Conservation (phyloP, 2,888 invertebrate genomes). For the Gari tellinella region DNA sequence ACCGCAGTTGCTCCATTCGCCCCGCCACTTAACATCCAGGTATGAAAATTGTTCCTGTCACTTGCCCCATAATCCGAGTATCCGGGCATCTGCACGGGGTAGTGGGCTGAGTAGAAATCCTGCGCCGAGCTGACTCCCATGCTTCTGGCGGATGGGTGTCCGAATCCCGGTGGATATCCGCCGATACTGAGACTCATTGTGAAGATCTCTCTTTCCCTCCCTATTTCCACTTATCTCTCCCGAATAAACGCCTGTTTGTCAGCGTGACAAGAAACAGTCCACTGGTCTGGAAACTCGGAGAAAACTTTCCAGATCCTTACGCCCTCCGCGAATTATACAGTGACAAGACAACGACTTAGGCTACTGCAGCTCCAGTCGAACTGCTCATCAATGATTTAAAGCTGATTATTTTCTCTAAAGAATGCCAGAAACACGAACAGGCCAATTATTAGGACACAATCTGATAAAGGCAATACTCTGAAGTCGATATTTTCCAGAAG, state of each 20-base stretch:
- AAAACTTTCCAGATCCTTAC: constrained; percentile 25
- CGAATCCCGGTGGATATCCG: constrained; percentile 77
- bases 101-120: constrained; percentile 59
- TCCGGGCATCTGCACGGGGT: constrained; percentile 70
- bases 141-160: constrained; percentile 69
- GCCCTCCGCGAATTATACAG: constrained; percentile 33
- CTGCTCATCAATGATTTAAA: constrained; percentile 60
- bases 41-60: constrained; percentile 70
- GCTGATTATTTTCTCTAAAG: constrained; percentile 53
- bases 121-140: constrained; percentile 42
- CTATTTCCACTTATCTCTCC: constrained; percentile 51
- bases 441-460: constrained; percentile 56
- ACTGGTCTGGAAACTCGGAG: constrained; percentile 29
- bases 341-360: constrained; percentile 24
- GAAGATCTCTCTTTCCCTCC: constrained; percentile 11
- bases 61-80: constrained; percentile 67
- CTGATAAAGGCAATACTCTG: constrained; percentile 40
- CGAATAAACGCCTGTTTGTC: constrained; percentile 55
- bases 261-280: constrained; percentile 58
- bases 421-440: constrained; percentile 48
- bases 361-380: constrained; percentile 25
- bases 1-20: constrained; percentile 53
- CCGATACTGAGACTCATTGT: constrained; percentile 79
- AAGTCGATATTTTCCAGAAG: no score
- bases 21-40: constrained; percentile 73